A percentile compares a stretch with the other conserved stretches of the same genome.
Conservation (phyloP, 2,113 vertebrate species). For the Stictonetta naevosa region DNA sequence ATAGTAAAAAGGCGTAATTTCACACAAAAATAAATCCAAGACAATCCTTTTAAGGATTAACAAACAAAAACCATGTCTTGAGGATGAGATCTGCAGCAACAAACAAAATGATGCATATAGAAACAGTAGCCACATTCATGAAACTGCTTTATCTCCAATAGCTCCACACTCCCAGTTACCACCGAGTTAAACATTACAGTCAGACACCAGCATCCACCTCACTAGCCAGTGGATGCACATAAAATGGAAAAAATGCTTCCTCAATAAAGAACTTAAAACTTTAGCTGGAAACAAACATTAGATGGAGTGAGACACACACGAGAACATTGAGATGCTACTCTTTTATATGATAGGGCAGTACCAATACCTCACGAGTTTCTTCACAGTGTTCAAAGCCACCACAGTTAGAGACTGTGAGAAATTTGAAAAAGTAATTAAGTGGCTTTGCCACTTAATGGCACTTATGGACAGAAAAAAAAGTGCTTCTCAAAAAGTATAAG, state of each 20-base stretch:
- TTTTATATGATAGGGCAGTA: neutral
- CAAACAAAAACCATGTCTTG: neutral
- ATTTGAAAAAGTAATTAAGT: neutral
- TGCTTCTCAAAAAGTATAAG: neutral
- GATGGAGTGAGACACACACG: neutral
- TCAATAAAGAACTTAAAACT: neutral
- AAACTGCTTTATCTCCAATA: neutral
- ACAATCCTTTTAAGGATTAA: neutral
- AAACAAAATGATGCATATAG: neutral
- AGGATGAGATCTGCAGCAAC: neutral
- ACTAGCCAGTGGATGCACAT: neutral
- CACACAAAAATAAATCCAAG: neutral
- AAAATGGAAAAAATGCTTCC: neutral
- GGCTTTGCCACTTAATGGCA: neutral
- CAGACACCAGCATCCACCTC: neutral
- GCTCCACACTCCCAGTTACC: neutral
- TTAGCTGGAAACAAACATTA: neutral
- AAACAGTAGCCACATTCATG: neutral
- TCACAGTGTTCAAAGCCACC: neutral
- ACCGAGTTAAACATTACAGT: neutral
- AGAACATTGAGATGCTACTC: neutral
- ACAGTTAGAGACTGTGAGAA: neutral
- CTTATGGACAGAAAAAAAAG: neutral
- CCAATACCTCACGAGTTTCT: accelerated
- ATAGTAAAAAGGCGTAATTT: neutral